phyloP scores from a whole-genome alignment of 1,140 invertebrate genomes.

The Apis cerana region DNA sequence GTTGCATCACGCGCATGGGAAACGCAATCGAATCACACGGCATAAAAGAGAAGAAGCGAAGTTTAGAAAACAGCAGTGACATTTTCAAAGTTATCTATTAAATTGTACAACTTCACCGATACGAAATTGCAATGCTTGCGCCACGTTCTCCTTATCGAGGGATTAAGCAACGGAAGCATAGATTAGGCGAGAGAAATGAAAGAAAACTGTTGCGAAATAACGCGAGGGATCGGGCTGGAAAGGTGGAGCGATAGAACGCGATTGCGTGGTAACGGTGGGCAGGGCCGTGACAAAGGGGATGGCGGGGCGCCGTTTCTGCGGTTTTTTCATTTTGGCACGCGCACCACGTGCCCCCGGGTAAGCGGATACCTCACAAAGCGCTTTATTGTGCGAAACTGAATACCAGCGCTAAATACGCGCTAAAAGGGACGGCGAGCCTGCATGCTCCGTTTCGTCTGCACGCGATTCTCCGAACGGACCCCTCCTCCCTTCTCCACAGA shows the following conservation, averaged over 20 bases:
- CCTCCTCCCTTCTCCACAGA: background rate
- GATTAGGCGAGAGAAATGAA: no score
- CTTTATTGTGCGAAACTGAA: conserved; percentile 80
- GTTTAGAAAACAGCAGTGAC: no score
- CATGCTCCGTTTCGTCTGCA: conserved; percentile 40
- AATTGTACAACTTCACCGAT: no score
- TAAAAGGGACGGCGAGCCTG: conserved; percentile 58
- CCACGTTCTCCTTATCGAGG: no score
- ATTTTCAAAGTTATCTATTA: no score
- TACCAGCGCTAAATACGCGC: conserved; percentile 70
- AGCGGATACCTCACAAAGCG: conserved; percentile 79
- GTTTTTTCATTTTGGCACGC: conserved; percentile 81
- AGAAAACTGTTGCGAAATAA: background rate
- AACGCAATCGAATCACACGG: no score
- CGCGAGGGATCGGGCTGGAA: background rate
- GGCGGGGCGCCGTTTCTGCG: conserved; percentile 69
- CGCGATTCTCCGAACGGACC: conserved; percentile 50
- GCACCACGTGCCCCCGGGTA: conserved; percentile 73
- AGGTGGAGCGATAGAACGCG: background rate
- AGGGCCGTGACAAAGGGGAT: conserved; percentile 61
- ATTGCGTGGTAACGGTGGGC: background rate
- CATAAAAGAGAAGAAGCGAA: no score
- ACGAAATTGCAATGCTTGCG: no score
- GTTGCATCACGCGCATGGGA: no score
- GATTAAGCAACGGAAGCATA: no score